These are phyloP conservation scores for Scelioninae gen. 1 DNA, from an alignment of 2,888 invertebrate genomes.

Conservation along the genomic window DNA sequence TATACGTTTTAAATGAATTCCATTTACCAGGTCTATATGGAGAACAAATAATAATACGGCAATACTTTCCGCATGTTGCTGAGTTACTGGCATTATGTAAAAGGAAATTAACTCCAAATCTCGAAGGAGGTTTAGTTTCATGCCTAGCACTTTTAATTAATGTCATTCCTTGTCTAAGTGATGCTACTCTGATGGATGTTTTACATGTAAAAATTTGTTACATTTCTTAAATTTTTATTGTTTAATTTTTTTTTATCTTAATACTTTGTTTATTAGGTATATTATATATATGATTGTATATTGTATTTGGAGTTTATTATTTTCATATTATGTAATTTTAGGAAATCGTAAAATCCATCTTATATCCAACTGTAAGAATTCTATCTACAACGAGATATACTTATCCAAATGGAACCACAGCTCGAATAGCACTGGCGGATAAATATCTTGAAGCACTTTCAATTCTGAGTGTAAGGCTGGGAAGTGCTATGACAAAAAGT, in stretches of 20 bases:
- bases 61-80: conserved; percentile 95
- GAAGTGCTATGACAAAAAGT: conserved; percentile 90
- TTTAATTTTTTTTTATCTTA: not conserved
- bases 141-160: conserved; percentile 92
- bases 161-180: conserved; percentile 92
- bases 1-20: too few species aligned
- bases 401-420: conserved; percentile 92
- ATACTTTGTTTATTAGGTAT: too few species aligned
- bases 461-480: conserved; percentile 90
- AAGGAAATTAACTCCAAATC: conserved; percentile 91
- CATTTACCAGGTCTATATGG: conserved; percentile 94
- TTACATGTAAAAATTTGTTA: conserved; percentile 87
- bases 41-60: conserved; percentile 93
- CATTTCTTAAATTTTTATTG: not conserved
- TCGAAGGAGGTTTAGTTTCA: conserved; percentile 95
- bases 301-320: not conserved
- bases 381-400: conserved; percentile 91
- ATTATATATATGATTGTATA: not conserved
- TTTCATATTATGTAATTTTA: conserved; percentile 81
- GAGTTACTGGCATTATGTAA: conserved; percentile 93
- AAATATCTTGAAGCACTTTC: conserved; percentile 93
- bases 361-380: conserved; percentile 92
- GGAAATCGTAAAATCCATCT: conserved; percentile 93
- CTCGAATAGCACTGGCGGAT: conserved; percentile 90
- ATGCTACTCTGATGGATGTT: conserved; percentile 94